phyloP scores from a whole-genome alignment of 64 coral and sea anemone species.

The Porites australiensis region DNA sequence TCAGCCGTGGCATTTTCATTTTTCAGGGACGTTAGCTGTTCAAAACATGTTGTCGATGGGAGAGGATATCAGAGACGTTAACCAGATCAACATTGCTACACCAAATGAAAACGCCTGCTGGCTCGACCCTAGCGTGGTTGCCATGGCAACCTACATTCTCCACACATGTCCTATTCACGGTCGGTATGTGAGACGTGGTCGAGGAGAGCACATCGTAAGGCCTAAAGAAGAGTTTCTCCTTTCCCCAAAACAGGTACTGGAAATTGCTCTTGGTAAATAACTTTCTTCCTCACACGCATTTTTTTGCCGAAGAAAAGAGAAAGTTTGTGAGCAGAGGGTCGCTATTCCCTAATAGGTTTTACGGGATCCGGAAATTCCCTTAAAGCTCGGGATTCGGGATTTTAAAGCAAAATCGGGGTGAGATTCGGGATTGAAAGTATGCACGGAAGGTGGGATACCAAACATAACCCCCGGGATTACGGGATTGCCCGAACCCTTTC shows the following conservation, averaged over 20 bases:
- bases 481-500: no score
- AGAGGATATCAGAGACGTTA: not conserved
- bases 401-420: no score
- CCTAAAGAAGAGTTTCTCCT: not conserved
- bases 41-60: not conserved
- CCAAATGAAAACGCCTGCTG: not conserved
- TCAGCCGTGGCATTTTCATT: not conserved
- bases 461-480: no score
- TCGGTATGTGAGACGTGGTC: conserved; percentile 10
- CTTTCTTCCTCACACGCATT: no score
- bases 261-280: no score
- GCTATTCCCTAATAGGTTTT: no score
- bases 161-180: conserved; percentile 3
- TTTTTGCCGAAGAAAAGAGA: no score
- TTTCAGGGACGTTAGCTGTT: not conserved
- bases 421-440: no score
- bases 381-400: no score
- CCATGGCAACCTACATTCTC: not conserved
- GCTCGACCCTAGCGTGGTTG: not conserved
- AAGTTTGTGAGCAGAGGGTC: no score
- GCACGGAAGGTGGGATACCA: no score
- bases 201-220: not conserved
- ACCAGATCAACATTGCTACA: not conserved
- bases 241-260: not conserved
- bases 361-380: no score